phyloP scores from a whole-genome alignment of 2,888 invertebrate genomes.

The Cinara cedri region DNA sequence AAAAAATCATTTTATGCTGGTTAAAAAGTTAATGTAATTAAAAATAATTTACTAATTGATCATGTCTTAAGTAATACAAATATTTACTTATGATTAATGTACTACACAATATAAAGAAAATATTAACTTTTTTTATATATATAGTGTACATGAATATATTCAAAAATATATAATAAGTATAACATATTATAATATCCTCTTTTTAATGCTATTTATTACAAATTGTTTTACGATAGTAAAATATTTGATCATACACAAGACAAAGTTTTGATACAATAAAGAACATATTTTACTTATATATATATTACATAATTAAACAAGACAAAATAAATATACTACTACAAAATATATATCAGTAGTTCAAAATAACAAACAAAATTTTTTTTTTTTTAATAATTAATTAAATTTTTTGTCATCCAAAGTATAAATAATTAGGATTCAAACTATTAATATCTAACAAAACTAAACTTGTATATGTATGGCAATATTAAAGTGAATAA shows the following conservation, averaged over 20 bases:
- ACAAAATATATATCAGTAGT: neutral
- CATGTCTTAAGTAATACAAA: neutral
- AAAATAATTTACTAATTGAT: too few relatives aligned
- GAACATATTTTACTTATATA: neutral
- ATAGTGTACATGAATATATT: neutral
- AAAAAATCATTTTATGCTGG: too few relatives aligned
- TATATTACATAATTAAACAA: neutral
- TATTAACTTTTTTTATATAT: conserved; percentile 14
- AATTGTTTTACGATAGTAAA: conserved; percentile 19
- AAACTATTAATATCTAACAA: neutral
- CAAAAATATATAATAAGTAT: neutral
- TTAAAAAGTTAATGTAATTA: too few relatives aligned
- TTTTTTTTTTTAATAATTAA: too few relatives aligned
- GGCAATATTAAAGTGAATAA: neutral
- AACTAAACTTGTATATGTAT: conserved; percentile 24
- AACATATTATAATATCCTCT: neutral
- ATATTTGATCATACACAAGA: conserved; percentile 4
- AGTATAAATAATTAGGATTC: neutral
- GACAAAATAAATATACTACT: neutral
- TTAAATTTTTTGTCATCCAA: too few relatives aligned
- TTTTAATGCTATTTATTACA: conserved; percentile 1
- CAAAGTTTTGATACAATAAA: neutral
- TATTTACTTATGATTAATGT: conserved; percentile 3
- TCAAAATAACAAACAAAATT: neutral
- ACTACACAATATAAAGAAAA: neutral